These are phyloP conservation scores for Leucopsar rothschildi DNA, from an alignment of 2,113 vertebrate genomes.

Conservation along the genomic window DNA sequence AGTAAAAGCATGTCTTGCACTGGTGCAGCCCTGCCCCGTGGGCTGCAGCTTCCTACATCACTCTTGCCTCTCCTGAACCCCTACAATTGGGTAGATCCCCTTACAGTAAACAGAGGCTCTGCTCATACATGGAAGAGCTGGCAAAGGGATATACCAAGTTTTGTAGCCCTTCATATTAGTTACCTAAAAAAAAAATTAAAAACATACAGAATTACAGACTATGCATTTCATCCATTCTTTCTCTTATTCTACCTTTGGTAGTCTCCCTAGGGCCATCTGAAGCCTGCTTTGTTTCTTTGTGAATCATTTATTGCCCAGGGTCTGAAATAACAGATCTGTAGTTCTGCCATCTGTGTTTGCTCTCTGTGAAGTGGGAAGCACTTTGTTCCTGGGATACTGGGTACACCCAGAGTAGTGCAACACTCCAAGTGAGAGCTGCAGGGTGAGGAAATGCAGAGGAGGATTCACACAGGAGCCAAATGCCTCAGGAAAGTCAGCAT, in stretches of 20 bases:
- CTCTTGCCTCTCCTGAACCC: background rate
- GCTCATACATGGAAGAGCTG: background rate
- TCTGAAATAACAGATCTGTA: background rate
- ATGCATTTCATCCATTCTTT: background rate
- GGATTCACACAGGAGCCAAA: background rate
- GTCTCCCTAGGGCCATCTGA: background rate
- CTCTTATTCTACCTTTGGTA: background rate
- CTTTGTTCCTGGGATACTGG: background rate
- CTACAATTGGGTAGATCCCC: background rate
- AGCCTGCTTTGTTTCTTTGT: background rate
- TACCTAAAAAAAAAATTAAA: background rate
- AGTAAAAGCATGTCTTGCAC: background rate
- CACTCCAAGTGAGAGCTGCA: background rate
- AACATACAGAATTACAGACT: background rate
- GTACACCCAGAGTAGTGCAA: background rate
- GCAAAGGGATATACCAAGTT: background rate
- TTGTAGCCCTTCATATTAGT: background rate
- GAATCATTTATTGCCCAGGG: background rate
- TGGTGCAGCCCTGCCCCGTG: background rate
- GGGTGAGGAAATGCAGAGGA: background rate
- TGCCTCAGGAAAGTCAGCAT: background rate
- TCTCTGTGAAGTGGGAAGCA: background rate
- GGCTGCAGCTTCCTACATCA: background rate
- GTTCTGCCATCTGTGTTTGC: background rate
- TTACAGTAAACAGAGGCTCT: background rate